Percentiles rank a stretch among this genome's conserved stretches.
Evolutionary conservation across 2,797 vertebrate species (phyloP).

Genomic region (Sebastes diaconus): DNA sequence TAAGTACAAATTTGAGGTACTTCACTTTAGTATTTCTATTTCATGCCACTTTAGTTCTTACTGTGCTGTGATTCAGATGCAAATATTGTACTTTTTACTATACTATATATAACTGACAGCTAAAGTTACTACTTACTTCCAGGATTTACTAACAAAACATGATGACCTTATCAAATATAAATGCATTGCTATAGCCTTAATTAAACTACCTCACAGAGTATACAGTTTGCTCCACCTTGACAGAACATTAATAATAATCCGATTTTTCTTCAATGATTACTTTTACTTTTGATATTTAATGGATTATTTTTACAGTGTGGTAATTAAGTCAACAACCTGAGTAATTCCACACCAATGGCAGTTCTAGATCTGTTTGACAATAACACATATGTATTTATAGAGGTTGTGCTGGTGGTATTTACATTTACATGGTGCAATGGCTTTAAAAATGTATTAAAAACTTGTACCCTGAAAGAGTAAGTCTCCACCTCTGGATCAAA

Average conservation of each 20-base stretch:
- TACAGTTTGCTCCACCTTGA: background rate
- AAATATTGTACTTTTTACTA: background rate
- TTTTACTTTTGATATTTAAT: background rate
- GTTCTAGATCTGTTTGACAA: background rate
- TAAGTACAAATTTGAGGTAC: background rate
- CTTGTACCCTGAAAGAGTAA: background rate
- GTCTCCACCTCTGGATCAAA: constrained; percentile 10
- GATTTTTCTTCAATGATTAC: background rate
- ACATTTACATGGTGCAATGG: background rate
- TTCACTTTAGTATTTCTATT: background rate
- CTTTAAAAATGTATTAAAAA: constrained; percentile 13
- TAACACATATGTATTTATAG: background rate
- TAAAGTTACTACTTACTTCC: background rate
- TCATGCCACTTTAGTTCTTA: background rate
- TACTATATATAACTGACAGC: background rate
- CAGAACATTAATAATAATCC: background rate
- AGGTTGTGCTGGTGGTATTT: background rate
- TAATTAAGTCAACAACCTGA: background rate
- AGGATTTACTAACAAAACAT: background rate
- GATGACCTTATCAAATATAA: background rate
- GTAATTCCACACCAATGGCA: background rate
- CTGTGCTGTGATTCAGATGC: background rate
- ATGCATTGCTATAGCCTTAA: background rate
- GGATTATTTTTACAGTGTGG: background rate
- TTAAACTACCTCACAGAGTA: background rate